Conservation (phyloP, 2,888 invertebrate species). For the Lamellibrachia columna region DNA sequence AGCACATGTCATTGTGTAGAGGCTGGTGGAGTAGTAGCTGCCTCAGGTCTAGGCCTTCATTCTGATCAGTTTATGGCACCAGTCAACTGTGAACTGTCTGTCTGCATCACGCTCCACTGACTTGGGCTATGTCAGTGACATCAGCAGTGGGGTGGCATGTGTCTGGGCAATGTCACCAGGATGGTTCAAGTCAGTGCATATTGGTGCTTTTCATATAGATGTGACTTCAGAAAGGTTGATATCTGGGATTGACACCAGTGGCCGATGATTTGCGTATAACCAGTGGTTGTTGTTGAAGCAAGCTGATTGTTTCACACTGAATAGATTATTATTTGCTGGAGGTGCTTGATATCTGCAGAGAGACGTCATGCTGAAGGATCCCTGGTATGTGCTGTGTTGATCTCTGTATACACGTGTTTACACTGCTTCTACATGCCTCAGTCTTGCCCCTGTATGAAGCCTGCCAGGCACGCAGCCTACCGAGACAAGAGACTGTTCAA, state of each 20-base stretch:
- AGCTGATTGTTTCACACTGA: background rate
- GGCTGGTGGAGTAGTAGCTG: background rate
- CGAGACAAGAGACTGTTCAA: background rate
- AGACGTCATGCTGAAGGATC: background rate
- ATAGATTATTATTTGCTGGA: background rate
- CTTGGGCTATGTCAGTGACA: background rate
- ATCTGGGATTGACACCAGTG: background rate
- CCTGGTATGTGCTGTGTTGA: background rate
- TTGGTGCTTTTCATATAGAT: background rate
- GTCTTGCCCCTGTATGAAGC: background rate
- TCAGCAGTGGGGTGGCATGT: background rate
- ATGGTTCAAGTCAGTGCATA: background rate
- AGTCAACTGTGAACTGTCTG: background rate
- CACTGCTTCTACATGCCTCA: background rate
- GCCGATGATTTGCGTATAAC: background rate
- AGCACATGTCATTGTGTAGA: background rate
- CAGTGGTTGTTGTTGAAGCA: background rate
- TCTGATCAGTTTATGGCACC: constrained; percentile 4
- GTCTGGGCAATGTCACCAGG: background rate
- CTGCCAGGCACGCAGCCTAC: background rate
- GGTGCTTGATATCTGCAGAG: background rate
- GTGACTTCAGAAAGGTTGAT: background rate
- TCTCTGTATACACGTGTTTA: background rate
- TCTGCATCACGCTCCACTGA: background rate
- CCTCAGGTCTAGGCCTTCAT: background rate